Base-by-base conservation (phyloP, 2,797 vertebrate genomes). In the Sebastes nivosus region DNA sequence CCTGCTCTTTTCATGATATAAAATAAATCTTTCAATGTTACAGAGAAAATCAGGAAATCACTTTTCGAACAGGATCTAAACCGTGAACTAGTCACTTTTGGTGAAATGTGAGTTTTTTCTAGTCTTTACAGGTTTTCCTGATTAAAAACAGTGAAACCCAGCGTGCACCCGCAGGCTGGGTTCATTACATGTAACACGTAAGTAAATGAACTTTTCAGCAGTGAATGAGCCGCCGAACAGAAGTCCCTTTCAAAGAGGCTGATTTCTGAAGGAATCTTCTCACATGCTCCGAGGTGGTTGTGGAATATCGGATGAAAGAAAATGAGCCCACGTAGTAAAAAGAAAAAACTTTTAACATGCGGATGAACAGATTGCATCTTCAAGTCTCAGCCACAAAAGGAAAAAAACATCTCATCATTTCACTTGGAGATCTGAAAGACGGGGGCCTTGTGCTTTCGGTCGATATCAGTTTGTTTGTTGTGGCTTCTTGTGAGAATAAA, bases 181-280 rank as follows among this genome's bases (percentile, higher is more conserved):
- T 75, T 79, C 67, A 75, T 67, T 50, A 4, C 27, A 69, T 38
- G 25, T 30, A 57, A 85, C 30, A 85, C 79, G 74, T 27, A 61
- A 79, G 67, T 36, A 77, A 75, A 86, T 83, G 0, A 82, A 81
- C 46, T 72, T 87, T 79, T 79, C n/a, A 46, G 1, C 36, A 3
- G 52, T 55, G 81, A 86, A 84, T 22, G 11, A 68, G 29, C 18
- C 34, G 7, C 27, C 2, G 69, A 80, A 54, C 58, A 7, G n/a
- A 74, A 61, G 58, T 71, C 38, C 30, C 1, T 60, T 66, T 68
- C n/a, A 80, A 83, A 78, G 58, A 81, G 1, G 8, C 8, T 75
- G 70, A 83, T 77, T 84, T 85, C 12, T 72, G 10, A 75, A 76
- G 75, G 52, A 25, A 71, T 30, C 11, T 18, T 72, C 50, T 29